Base-by-base conservation (phyloP, 2,888 invertebrate genomes). In the Heliconius ethilla region DNA sequence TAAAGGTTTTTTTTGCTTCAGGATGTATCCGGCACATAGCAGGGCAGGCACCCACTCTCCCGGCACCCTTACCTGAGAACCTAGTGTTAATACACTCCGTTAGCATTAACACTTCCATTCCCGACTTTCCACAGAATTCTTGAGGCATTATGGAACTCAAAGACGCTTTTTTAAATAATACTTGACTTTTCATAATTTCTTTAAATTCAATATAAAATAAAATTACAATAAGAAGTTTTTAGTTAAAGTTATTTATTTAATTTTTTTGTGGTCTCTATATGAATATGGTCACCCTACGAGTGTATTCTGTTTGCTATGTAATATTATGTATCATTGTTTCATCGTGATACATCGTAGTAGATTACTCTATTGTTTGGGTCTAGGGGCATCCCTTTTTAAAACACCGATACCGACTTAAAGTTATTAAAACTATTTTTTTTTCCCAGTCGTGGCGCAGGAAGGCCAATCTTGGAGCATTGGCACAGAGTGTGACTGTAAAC, bases 271-370 rank as follows among this genome's bases (percentile, higher is more conserved):
- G 9, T 10, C 33, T 13, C 11, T 11, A n/a, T 37, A 37, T 13
- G 33, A 37, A 25, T 25, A 67, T 67, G 67, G 67, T 67, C 37
- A 67, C 67, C 67, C 67, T 67, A 6, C n/a, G n/a, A n/a, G n/a
- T n/a, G n/a, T 67, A 25, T n/a, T n/a, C 22, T 67, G 40, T 67
- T 67, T 67, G 67, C 40, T 40, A 40, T 40, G 40, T 40, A 40
- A 37, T 67, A 40, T n/a, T 69, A 15, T 40, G 69, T 45, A 69
- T 69, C 69, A 69, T 69, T 69, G 69, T 69, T 69, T 69, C 25
- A 69, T 40, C n/a, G 40, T 45, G 40, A 69, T 40, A 40, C 67
- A 55, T 75, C 15, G 55, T 13, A 5, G 51, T 75, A n/a, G 37
- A 62, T 69, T 40, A 69, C 18, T 27, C 22, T 70, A 29, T 63